These are phyloP conservation scores for Cantharis lateralis DNA, from an alignment of 2,888 invertebrate species.

Conservation along the genomic window DNA sequence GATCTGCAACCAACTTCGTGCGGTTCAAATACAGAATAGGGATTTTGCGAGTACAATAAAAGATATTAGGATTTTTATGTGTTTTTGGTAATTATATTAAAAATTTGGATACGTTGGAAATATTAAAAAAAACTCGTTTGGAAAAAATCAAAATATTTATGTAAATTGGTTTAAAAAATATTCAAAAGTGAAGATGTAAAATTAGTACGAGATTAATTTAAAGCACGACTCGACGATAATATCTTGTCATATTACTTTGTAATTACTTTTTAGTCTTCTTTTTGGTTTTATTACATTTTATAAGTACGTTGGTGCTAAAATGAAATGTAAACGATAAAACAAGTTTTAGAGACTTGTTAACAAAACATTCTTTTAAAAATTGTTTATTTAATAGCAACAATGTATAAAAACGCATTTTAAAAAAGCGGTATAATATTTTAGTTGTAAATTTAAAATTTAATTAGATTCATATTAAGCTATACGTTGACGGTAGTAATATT, in stretches of 20 bases:
- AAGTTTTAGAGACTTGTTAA: constrained; percentile 16
- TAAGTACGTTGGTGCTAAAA: constrained; percentile 22
- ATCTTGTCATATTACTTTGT: constrained; percentile 32
- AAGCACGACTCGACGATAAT: constrained; percentile 21
- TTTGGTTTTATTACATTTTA: constrained; percentile 28
- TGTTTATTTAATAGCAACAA: constrained; percentile 3
- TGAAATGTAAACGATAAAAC: constrained; percentile 27
- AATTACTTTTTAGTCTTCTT: constrained; percentile 30
- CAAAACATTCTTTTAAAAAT: constrained; percentile 5
- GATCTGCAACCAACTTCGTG: no score
- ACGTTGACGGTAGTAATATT: constrained; percentile 19
- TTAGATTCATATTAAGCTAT: constrained; percentile 12
- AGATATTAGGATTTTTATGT: no score
- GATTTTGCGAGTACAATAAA: no score
- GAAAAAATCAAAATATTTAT: constrained; percentile 8
- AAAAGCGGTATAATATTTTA: background rate
- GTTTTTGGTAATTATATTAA: no score
- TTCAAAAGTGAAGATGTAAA: constrained; percentile 24
- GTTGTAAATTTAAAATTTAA: constrained; percentile 15
- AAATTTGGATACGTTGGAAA: background rate
- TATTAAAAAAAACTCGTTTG: background rate
- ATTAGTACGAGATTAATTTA: constrained; percentile 29
- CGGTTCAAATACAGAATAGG: no score
- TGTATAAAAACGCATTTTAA: background rate
- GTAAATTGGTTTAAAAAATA: constrained; percentile 26